Percentiles rank a stretch among this genome's conserved stretches.
These are phyloP conservation scores for Sarcophaga peregrina DNA, from an alignment of 1,140 invertebrate genomes.

Conservation along the genomic window DNA sequence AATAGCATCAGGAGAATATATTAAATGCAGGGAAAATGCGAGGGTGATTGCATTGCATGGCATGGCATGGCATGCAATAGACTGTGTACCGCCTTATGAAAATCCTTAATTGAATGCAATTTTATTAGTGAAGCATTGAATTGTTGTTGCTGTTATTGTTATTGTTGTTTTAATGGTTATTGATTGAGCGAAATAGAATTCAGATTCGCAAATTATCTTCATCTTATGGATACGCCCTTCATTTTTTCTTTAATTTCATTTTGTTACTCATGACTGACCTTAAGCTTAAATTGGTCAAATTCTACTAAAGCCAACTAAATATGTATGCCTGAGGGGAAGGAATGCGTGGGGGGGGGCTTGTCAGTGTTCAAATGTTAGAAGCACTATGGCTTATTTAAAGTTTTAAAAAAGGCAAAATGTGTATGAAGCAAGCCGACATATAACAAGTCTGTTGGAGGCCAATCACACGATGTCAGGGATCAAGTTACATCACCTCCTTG, in stretches of 20 bases:
- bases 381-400: not conserved
- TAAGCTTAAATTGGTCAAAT: not conserved
- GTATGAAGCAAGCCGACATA: no score
- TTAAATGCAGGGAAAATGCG: not conserved
- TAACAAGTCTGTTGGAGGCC: no score
- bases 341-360: not conserved
- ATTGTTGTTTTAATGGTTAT: no score
- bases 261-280: not conserved
- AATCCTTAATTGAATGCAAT: slow-evolving; percentile 11
- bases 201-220: not conserved
- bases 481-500: no score
- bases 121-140: not conserved
- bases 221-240: not conserved
- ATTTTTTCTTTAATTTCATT: slow-evolving; percentile 1
- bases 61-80: not conserved
- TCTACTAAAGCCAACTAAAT: not conserved
- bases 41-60: not conserved
- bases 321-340: not conserved
- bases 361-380: not conserved
- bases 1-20: not conserved
- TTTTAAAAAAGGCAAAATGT: no score
- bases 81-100: no score
- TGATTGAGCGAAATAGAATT: no score
- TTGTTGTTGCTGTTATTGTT: no score
- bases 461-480: no score